These are phyloP conservation scores for Oreonectes daqikongensis DNA, from an alignment of 2,797 vertebrate species.

Conservation along the genomic window DNA sequence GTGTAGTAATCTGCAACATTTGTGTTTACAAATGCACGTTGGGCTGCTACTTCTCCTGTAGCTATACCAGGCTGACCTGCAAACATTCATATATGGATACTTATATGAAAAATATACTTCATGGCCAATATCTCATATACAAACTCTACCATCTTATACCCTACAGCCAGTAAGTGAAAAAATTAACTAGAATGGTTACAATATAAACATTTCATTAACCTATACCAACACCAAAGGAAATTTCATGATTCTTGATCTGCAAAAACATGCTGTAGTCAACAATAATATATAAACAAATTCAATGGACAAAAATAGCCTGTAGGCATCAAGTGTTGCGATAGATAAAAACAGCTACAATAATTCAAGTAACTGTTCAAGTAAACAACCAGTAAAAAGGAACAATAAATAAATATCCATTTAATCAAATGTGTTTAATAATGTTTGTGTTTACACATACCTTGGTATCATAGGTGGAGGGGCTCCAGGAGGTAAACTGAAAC, in stretches of 20 bases:
- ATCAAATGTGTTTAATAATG: too few species aligned
- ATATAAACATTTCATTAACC: too few species aligned
- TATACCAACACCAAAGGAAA: neutral
- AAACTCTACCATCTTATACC: neutral
- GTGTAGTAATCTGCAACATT: constrained; percentile 4
- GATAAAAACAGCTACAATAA: neutral
- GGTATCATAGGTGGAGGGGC: constrained; percentile 6
- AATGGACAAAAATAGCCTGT: too few species aligned
- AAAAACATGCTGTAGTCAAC: neutral
- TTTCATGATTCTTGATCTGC: neutral
- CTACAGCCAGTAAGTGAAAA: too few species aligned
- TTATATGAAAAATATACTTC: neutral
- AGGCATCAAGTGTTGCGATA: too few species aligned
- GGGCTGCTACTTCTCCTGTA: constrained; percentile 43
- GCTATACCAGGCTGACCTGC: constrained; percentile 21
- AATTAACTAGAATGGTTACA: neutral
- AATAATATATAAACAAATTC: too few species aligned
- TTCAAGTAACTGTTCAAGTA: neutral
- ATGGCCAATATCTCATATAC: constrained; percentile 20
- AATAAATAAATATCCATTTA: too few species aligned
- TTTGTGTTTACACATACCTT: constrained; percentile 66
- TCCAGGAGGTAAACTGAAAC: constrained; percentile 43
- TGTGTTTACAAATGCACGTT: constrained; percentile 14
- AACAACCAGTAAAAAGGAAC: neutral
- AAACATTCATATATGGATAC: constrained; percentile 24